phyloP scores from a whole-genome alignment of 1,140 invertebrate genomes.

The Micrasema minimum region DNA sequence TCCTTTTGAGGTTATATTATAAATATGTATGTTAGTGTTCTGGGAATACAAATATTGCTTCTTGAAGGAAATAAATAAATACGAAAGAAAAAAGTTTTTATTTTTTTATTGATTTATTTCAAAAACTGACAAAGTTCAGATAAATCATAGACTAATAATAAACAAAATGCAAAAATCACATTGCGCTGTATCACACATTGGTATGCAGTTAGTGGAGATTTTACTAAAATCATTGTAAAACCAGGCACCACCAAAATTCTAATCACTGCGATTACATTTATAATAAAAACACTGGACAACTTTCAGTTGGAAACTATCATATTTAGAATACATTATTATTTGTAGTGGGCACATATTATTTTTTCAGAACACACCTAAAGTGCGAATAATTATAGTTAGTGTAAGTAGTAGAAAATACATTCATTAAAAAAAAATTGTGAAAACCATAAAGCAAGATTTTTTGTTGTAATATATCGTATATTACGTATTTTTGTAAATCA shows the following conservation, averaged over 20 bases:
- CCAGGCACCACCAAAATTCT: constrained; percentile 35
- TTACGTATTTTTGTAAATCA: no score
- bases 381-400: no score
- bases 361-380: no score
- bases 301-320: background rate
- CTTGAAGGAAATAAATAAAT: background rate
- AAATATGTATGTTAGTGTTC: no score
- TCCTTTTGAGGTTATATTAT: no score
- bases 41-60: no score
- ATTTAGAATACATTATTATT: constrained; percentile 4
- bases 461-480: no score
- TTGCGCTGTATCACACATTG: constrained; percentile 34
- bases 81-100: constrained; percentile 10
- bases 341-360: no score
- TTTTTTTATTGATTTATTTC: constrained; percentile 35
- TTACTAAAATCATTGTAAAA: background rate
- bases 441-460: no score
- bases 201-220: constrained; percentile 21
- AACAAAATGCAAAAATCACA: constrained; percentile 40
- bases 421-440: no score
- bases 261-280: constrained; percentile 27
- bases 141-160: constrained; percentile 25
- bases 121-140: constrained; percentile 28
- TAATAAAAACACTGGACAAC: constrained; percentile 22
- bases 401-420: no score